Percentiles rank a stretch among this genome's conserved stretches.
Evolutionary conservation across 2,888 invertebrate genomes (phyloP).

Genomic region (Lithophane socia): DNA sequence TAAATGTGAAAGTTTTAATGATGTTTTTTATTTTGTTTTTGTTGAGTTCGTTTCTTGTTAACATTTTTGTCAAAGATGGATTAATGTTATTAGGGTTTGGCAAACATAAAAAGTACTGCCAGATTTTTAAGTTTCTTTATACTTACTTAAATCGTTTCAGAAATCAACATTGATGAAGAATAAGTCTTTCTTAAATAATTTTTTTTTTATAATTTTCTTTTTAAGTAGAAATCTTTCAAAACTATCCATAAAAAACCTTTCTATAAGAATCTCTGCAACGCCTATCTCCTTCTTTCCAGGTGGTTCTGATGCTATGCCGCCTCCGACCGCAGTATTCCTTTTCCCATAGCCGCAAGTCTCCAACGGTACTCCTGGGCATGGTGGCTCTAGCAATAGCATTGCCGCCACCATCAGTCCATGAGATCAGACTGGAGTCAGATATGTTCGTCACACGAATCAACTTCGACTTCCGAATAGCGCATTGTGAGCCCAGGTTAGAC

Average conservation of each 20-base stretch:
- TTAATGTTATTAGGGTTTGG: constrained; percentile 16
- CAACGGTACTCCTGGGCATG: constrained; percentile 97
- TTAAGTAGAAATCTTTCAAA: background rate
- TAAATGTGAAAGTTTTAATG: constrained; percentile 75
- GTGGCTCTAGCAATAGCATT: constrained; percentile 98
- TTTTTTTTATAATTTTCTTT: background rate
- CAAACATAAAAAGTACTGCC: background rate
- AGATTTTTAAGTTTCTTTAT: background rate
- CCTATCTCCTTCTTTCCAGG: constrained; percentile 91
- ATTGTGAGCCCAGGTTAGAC: constrained; percentile 97
- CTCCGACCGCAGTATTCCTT: constrained; percentile 98
- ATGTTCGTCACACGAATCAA: constrained; percentile 99
- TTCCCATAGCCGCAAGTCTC: constrained; percentile 96
- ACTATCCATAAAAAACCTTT: background rate
- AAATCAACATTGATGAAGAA: constrained; percentile 1
- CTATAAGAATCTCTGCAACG: constrained; percentile 39
- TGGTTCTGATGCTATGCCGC: constrained; percentile 97
- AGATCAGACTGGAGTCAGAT: constrained; percentile 98
- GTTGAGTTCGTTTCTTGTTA: constrained; percentile 48
- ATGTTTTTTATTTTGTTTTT: constrained; percentile 70
- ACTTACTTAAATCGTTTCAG: constrained; percentile 23
- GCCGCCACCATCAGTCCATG: constrained; percentile 99
- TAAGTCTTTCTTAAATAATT: background rate
- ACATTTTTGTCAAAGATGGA: constrained; percentile 39
- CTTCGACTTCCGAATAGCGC: constrained; percentile 98